A percentile compares a stretch with the other conserved stretches of the same genome.
These are phyloP conservation scores for Grus americana DNA, from an alignment of 2,113 vertebrate genomes.

Conservation along the genomic window DNA sequence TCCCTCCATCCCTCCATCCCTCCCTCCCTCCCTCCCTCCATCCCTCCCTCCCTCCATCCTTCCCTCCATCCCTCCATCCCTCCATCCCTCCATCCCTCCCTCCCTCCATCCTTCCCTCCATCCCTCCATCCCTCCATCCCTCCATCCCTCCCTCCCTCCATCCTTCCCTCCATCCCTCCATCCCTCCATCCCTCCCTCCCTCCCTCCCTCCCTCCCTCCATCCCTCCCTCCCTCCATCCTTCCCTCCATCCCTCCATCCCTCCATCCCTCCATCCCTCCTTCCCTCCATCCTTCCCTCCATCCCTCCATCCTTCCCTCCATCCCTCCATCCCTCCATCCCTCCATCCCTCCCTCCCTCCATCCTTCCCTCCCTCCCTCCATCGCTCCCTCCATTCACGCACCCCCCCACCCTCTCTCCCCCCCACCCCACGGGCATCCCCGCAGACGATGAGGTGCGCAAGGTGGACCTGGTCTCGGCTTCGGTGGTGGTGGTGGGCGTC, in stretches of 20 bases:
- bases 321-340: too few relatives aligned
- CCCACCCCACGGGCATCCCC: neutral
- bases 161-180: neutral
- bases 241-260: too few relatives aligned
- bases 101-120: too few relatives aligned
- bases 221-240: too few relatives aligned
- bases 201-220: too few relatives aligned
- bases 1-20: too few relatives aligned
- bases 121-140: too few relatives aligned
- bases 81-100: neutral
- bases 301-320: too few relatives aligned
- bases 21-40: too few relatives aligned
- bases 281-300: too few relatives aligned
- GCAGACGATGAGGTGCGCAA: neutral
- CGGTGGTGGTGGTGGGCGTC: slow-evolving; percentile 79
- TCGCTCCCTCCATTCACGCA: neutral
- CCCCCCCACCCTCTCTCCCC: neutral
- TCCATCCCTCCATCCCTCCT: too few relatives aligned
- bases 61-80: neutral
- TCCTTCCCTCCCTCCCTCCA: neutral
- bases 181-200: neutral
- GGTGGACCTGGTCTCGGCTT: slow-evolving; percentile 67
- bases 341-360: neutral
- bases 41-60: neutral
- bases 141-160: neutral